phyloP scores from a whole-genome alignment of 2,888 invertebrate species.

The Trichopoda pennipes region DNA sequence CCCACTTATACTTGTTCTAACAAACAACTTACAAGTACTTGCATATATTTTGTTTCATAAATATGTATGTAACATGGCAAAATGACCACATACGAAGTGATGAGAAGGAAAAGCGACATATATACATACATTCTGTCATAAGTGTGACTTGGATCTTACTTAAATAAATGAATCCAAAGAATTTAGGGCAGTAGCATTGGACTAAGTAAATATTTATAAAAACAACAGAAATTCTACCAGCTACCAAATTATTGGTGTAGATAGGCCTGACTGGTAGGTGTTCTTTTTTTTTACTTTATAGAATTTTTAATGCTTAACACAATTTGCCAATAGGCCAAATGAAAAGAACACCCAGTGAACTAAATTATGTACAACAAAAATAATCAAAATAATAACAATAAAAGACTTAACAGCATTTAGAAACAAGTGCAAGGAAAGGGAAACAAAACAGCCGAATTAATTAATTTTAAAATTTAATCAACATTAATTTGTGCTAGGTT shows the following conservation, averaged over 20 bases:
- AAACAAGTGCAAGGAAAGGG: too few relatives aligned
- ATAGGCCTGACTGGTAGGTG: too few relatives aligned
- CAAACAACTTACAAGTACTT: not conserved
- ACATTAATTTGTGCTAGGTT: too few relatives aligned
- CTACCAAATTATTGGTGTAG: not conserved
- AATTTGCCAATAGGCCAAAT: not conserved
- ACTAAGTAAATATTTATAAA: not conserved
- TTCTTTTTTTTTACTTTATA: too few relatives aligned
- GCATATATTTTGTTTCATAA: not conserved
- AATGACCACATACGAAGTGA: conserved; percentile 50
- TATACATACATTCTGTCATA: conserved; percentile 9
- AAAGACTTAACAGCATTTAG: not conserved
- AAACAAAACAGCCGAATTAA: too few relatives aligned
- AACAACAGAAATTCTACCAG: not conserved
- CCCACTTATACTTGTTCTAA: not conserved
- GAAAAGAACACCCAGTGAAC: not conserved
- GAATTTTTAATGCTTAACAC: too few relatives aligned
- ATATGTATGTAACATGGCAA: conserved; percentile 4
- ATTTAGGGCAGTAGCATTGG: conserved; percentile 32
- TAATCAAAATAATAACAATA: too few relatives aligned
- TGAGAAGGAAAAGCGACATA: conserved; percentile 36
- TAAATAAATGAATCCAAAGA: conserved; percentile 41
- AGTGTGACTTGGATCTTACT: conserved; percentile 33
- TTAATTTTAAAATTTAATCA: too few relatives aligned
- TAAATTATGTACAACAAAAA: not conserved